A percentile compares a stretch with the other conserved stretches of the same genome.
phyloP scores from a whole-genome alignment of 2,113 vertebrate genomes.

The Enhydra lutris region DNA sequence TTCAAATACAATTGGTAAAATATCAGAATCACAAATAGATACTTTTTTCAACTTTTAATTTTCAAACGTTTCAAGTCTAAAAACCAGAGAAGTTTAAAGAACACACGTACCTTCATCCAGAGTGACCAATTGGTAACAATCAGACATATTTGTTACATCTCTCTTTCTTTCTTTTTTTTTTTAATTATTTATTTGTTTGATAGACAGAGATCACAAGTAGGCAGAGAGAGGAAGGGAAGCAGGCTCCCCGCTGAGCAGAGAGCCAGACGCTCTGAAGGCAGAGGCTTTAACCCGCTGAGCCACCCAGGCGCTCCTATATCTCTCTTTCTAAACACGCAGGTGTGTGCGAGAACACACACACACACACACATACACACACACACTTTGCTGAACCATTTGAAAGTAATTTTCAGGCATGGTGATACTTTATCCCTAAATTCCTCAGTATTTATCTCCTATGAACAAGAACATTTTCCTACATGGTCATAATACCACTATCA shows the following conservation, averaged over 20 bases:
- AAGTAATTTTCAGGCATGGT: background rate
- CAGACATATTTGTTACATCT: background rate
- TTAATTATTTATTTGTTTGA: too few species aligned
- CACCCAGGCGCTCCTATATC: too few species aligned
- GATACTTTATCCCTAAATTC: background rate
- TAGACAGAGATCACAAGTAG: too few species aligned
- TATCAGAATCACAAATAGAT: background rate
- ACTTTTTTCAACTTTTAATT: background rate
- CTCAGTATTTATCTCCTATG: background rate
- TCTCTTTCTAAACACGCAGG: background rate
- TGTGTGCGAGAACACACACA: fast-evolving
- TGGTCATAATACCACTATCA: background rate
- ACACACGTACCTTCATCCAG: background rate
- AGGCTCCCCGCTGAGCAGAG: too few species aligned
- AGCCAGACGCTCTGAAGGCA: too few species aligned
- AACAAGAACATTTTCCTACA: background rate
- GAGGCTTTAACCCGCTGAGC: too few species aligned
- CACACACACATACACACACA: background rate
- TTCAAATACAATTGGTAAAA: background rate
- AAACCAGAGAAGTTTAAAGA: background rate
- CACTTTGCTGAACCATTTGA: background rate
- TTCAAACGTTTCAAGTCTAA: background rate
- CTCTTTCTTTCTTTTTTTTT: too few species aligned
- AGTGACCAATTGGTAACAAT: background rate
- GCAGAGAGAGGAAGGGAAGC: too few species aligned